These are phyloP conservation scores for Drosophila atripex DNA, from an alignment of 2,888 invertebrate genomes.

Conservation along the genomic window DNA sequence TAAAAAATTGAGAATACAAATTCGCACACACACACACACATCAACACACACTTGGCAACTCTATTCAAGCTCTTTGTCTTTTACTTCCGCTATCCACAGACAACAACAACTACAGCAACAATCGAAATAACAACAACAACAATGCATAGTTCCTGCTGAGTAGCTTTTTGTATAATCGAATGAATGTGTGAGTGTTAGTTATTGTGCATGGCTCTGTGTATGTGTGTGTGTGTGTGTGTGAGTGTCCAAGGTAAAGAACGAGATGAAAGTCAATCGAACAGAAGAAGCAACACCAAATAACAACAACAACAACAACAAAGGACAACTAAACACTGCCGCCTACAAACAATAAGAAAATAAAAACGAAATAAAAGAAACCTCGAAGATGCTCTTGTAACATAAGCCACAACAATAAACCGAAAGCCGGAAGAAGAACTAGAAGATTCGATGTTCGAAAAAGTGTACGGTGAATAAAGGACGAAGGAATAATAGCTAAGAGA, in stretches of 20 bases:
- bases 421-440: conserved; percentile 19
- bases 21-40: conserved; percentile 11
- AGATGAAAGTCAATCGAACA: conserved; percentile 35
- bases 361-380: conserved; percentile 4
- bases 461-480: conserved; percentile 4
- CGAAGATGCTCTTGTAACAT: conserved; percentile 6
- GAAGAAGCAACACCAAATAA: conserved; percentile 7
- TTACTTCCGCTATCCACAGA: conserved; percentile 56
- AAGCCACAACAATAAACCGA: conserved; percentile 6
- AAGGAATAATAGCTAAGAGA: background rate
- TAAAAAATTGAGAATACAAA: conserved; percentile 61
- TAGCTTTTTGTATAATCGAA: conserved; percentile 55
- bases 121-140: conserved; percentile 55
- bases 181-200: conserved; percentile 19
- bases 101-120: conserved; percentile 47
- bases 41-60: conserved; percentile 37
- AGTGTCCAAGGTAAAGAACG: conserved; percentile 36
- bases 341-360: conserved; percentile 55
- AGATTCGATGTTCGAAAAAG: background rate
- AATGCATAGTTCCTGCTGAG: conserved; percentile 76
- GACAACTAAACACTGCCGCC: conserved; percentile 59
- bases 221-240: conserved; percentile 29
- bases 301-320: conserved; percentile 21
- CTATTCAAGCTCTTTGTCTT: conserved; percentile 67
- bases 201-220: conserved; percentile 12